phyloP scores from a whole-genome alignment of 1,140 invertebrate genomes.

The Sycophila sp. region DNA sequence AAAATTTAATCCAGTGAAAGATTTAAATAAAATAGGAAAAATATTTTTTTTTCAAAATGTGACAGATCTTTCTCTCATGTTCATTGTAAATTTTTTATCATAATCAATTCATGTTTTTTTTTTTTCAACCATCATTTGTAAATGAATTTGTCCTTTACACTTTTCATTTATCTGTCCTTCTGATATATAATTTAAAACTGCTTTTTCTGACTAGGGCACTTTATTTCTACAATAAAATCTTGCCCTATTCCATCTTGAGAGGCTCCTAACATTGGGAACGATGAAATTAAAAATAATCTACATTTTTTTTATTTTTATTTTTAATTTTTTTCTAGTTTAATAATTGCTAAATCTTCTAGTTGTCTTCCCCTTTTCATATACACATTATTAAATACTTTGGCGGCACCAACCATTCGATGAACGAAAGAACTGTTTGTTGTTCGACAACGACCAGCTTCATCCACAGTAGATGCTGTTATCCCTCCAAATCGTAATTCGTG shows the following conservation, averaged over 20 bases:
- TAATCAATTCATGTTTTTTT: conserved; percentile 3
- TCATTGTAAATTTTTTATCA: no score
- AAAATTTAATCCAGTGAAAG: no score
- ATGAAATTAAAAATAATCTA: no score
- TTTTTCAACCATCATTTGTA: conserved; percentile 51
- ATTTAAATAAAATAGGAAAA: no score
- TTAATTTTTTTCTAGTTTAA: not conserved
- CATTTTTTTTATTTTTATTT: no score
- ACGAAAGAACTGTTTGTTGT: no score
- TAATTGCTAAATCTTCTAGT: not conserved
- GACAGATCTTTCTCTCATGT: no score
- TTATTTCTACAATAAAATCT: conserved; percentile 51
- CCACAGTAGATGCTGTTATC: no score
- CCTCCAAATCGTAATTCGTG: no score
- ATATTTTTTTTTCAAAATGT: no score
- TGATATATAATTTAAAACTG: conserved; percentile 39
- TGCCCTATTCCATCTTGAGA: conserved; percentile 47
- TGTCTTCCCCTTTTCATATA: conserved; percentile 27
- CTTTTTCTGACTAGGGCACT: conserved; percentile 47
- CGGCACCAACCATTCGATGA: no score
- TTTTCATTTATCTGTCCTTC: conserved; percentile 43
- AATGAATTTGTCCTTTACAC: conserved; percentile 47
- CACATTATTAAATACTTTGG: conserved; percentile 34
- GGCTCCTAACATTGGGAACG: not conserved
- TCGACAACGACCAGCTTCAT: no score